Evolutionary conservation across 2,797 vertebrate genomes (phyloP).

Genomic region (Semaprochilodus insignis): DNA sequence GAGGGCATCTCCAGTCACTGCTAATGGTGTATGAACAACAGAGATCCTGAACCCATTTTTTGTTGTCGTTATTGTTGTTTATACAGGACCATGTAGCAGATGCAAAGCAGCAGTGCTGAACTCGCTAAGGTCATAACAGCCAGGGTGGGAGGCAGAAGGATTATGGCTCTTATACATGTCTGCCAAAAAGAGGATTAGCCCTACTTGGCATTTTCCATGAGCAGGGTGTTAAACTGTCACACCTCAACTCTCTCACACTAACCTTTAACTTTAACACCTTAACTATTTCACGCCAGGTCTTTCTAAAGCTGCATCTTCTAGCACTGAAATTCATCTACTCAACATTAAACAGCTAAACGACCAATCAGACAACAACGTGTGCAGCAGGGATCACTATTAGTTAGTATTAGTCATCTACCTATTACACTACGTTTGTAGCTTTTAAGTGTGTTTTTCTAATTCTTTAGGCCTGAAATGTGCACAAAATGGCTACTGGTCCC

Average conservation of each 20-base stretch:
- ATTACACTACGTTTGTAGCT: too few species aligned
- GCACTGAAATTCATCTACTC: too few species aligned
- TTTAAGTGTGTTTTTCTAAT: too few species aligned
- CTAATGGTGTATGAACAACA: neutral
- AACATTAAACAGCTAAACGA: too few species aligned
- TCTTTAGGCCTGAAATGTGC: too few species aligned
- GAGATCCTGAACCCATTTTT: neutral
- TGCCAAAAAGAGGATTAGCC: conserved; percentile 49
- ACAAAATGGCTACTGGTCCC: too few species aligned
- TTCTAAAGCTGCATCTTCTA: too few species aligned
- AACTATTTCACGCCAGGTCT: neutral
- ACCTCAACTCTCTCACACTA: conserved; percentile 21
- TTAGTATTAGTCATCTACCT: too few species aligned
- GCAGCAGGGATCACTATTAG: too few species aligned
- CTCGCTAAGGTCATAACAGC: conserved; percentile 23
- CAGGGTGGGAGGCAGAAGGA: conserved; percentile 31
- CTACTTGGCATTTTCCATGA: conserved; percentile 41
- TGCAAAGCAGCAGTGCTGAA: conserved; percentile 19
- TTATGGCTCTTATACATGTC: conserved; percentile 29
- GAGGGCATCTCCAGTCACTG: neutral
- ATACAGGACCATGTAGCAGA: neutral
- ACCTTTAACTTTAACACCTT: conserved; percentile 9
- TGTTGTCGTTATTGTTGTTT: neutral
- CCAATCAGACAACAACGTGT: too few species aligned
- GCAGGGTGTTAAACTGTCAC: conserved; percentile 29